Evolutionary conservation across 2,888 invertebrate species (phyloP), one percentile per base, ranked within the genome.

Genomic region (Electrophaes corylata): DNA sequence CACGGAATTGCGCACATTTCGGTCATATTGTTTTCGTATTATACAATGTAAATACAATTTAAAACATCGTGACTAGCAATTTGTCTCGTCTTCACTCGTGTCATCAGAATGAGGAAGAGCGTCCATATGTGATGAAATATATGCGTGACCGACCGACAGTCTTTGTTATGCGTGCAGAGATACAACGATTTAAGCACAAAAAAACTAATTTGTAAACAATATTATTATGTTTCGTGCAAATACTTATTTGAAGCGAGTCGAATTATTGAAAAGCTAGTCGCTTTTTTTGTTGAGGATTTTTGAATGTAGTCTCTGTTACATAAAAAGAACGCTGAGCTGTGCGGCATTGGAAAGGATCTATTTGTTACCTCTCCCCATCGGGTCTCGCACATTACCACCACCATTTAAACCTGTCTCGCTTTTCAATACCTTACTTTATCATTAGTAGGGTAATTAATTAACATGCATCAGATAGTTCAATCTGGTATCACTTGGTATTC

Each of bases 101-200:
- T 31, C 41, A 31, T 46, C 11, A 41, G 46, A 50, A 59, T 54
- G 54, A 59, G 59, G 59, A 60, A 60, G 47, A 60, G 40, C 23
- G 48, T 3, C 40, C 45, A 40, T 53, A 31, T 35, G 23, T 40
- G 48, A 39, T 40, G 44, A 2, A 37, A 29, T 48, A 12, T 11
- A 16, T 43, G 48, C 48, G 48, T 56, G 49, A 56, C 43, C 14
- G 18, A 16, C 44, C 26, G 29, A 51, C 49, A 43, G 26, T 19
- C 20, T 29, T 29, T 29, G 33, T 43, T 18, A 29, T 31, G 52
- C 47, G 43, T 57, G n/a, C n/a, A n/a, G 47, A 52, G 52, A 20
- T 41, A 41, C 33, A 8, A 37, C 37, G 16, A 45, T 50, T 11
- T 41, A n/a, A 16, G 4, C 47, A 40, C 29, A 23, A 14, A 37